Evolutionary conservation across 2,113 vertebrate genomes (phyloP).

Genomic region (Colinus virginianus): DNA sequence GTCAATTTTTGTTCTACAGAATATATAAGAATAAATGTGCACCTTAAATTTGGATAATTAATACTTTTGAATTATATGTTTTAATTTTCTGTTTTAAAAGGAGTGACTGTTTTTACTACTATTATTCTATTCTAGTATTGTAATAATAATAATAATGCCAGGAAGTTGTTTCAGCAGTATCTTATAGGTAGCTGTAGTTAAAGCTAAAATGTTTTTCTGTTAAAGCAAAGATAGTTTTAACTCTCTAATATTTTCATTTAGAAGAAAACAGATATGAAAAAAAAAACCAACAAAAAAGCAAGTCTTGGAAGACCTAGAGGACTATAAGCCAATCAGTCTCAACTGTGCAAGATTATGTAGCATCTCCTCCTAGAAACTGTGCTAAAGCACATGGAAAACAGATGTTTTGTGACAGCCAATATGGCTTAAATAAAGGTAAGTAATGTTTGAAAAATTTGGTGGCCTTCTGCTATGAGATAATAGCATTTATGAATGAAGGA

Average conservation of each 20-base stretch:
- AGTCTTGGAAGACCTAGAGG: too few species aligned
- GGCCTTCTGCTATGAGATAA: too few species aligned
- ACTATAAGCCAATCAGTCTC: too few species aligned
- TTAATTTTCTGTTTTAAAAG: not conserved
- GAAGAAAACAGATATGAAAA: not conserved
- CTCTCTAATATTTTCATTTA: not conserved
- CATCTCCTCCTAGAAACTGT: too few species aligned
- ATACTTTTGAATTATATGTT: not conserved
- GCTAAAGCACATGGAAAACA: too few species aligned
- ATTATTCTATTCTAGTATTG: not conserved
- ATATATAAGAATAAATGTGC: not conserved
- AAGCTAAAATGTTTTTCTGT: not conserved
- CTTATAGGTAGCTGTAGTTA: not conserved
- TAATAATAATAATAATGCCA: not conserved
- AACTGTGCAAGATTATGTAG: too few species aligned
- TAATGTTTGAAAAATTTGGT: too few species aligned
- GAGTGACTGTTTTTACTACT: not conserved
- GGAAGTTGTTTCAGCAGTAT: not conserved
- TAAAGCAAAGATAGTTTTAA: not conserved
- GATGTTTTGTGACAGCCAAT: too few species aligned
- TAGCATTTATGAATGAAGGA: too few species aligned
- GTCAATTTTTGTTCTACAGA: not conserved
- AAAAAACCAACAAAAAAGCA: not conserved
- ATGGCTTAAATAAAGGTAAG: too few species aligned
- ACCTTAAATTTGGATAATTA: not conserved